Evolutionary conservation across 2,113 vertebrate species (phyloP).

Genomic region (Narcine bancroftii): DNA sequence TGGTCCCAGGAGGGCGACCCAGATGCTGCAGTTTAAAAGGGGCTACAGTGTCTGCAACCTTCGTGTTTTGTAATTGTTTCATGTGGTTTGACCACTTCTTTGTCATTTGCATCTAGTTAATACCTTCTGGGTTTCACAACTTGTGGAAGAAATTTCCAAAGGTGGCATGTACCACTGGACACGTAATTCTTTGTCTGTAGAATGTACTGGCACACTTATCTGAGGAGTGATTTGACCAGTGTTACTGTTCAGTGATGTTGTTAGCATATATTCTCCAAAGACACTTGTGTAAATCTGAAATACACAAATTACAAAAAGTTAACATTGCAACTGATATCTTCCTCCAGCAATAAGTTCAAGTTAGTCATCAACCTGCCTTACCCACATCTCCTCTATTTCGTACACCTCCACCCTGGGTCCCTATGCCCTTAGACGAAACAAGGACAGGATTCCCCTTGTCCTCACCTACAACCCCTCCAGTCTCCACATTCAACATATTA

Average conservation of each 20-base stretch:
- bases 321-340: no score
- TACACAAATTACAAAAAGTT: not conserved
- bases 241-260: not conserved
- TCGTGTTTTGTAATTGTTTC: not conserved
- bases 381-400: no score
- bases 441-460: no score
- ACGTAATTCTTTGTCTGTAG: conserved; percentile 54
- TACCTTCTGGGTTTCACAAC: not conserved
- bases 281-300: conserved; percentile 12
- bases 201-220: conserved; percentile 42
- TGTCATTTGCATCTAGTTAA: not conserved
- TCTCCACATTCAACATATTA: no score
- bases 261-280: not conserved
- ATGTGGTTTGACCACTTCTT: not conserved
- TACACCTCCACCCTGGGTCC: no score
- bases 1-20: no score
- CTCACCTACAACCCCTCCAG: no score
- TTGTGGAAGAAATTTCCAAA: conserved; percentile 44
- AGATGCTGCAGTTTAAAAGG: no score
- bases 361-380: no score
- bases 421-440: no score
- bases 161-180: conserved; percentile 66
- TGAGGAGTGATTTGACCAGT: not conserved
- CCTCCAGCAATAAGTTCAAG: no score
- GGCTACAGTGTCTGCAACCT: no score